Evolutionary conservation across 2,113 vertebrate genomes (phyloP), one percentile per base, ranked within the genome.

Genomic region (Leucopsar rothschildi): DNA sequence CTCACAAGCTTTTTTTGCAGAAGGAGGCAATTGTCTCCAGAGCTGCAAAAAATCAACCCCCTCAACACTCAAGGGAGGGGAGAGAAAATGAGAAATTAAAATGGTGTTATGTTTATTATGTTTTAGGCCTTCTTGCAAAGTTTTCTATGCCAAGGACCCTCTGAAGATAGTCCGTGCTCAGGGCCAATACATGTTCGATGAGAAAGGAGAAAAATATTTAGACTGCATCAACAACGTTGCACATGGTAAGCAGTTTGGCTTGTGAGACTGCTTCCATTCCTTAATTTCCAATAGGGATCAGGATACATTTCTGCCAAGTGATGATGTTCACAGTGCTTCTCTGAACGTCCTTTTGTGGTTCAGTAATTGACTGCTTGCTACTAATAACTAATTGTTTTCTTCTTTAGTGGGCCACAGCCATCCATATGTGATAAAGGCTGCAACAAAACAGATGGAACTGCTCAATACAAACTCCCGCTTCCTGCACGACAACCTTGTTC

Each of bases 171-270:
- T 99, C 27, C 97, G 87, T 33, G 99, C 99, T 85, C 98, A 94
- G 92, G 98, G 98, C 49, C 99, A 99, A 90, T 99, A 99, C 92
- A 99, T 99, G 99, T 99, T 98, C 76, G 98, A 99, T 70, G 99
- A 99, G 91, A 98, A 97, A 60, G 99, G 98, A 12, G 97, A 98
- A 42, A 98, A 95, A 82, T 99, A 99, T 95, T 89, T 99, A 86
- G 99, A 99, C 76, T 99, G 99, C 96, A 99, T 99, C 97, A 99
- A 99, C 98, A 99, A 99, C 0, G 99, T 99, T 31, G 99, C 99
- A 40, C 99, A 99, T 13, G 99, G 99, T 99, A 98, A 98, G 95
- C 37, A 29, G 19, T 75, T 89, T 39, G 45, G 64, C 65, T 42
- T 52, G 15, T n/a, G 45, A 66, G 29, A 27, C 29, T 39, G 59